These are phyloP conservation scores for Erythrocercus mccallii DNA, from an alignment of 2,113 vertebrate genomes.

Conservation along the genomic window DNA sequence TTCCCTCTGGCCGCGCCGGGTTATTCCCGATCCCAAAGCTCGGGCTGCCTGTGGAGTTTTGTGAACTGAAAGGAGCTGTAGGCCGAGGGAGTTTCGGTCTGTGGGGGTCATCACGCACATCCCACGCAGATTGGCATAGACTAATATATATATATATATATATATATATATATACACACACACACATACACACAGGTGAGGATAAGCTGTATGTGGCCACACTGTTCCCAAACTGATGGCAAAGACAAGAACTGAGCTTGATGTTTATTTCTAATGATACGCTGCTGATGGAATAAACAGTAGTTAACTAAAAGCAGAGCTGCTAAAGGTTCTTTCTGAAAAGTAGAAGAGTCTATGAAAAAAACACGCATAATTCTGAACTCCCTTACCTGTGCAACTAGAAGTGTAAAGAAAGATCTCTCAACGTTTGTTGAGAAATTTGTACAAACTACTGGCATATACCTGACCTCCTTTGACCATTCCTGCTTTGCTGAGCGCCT, in stretches of 20 bases:
- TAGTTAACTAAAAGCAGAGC: background rate
- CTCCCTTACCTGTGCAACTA: background rate
- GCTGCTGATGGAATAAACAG: background rate
- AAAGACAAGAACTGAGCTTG: background rate
- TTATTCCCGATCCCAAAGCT: background rate
- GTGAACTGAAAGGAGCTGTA: rapidly evolving
- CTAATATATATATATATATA: no score
- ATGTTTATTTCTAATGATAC: background rate
- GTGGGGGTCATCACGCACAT: rapidly evolving
- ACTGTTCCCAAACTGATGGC: rapidly evolving
- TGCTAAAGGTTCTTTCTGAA: background rate
- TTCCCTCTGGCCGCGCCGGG: rapidly evolving
- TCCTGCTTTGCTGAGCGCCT: background rate
- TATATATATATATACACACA: no score
- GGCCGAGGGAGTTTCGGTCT: background rate
- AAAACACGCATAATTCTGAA: background rate
- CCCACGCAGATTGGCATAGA: background rate
- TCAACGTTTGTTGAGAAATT: background rate
- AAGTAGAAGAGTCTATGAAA: background rate
- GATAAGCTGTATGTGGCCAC: rapidly evolving
- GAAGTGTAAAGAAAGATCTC: background rate
- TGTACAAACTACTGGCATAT: rapidly evolving
- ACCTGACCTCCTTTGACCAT: background rate
- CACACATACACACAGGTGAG: no score
- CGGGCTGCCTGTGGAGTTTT: rapidly evolving